These are phyloP conservation scores for Phalacrocorax brasilianus DNA, from an alignment of 2,113 vertebrate species.

Conservation along the genomic window DNA sequence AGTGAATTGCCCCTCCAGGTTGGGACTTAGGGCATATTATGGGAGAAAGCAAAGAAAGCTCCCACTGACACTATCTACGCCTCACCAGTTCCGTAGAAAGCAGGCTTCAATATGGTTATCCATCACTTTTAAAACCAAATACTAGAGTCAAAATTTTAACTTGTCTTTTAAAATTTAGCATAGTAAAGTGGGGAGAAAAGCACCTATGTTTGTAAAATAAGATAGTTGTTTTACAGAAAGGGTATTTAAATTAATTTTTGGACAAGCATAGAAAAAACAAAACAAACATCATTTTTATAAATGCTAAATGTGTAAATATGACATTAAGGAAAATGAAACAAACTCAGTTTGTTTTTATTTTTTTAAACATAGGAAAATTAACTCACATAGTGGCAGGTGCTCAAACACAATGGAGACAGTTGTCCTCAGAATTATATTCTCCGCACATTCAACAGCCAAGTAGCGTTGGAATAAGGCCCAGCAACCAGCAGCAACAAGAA, in stretches of 20 bases:
- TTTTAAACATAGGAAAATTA: not conserved
- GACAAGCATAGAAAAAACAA: not conserved
- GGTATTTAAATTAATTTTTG: not conserved
- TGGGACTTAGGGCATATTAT: not conserved
- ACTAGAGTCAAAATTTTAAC: not conserved
- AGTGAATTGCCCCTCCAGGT: slow-evolving; percentile 16
- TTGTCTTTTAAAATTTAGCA: not conserved
- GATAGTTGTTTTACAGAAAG: not conserved
- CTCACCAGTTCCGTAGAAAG: not conserved
- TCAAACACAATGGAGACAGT: not conserved
- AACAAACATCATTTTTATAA: not conserved
- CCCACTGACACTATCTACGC: not conserved
- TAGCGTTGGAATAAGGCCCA: accelerated
- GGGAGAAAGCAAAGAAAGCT: not conserved
- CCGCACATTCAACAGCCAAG: not conserved
- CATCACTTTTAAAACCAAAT: not conserved
- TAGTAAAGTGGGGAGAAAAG: not conserved
- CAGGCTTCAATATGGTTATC: not conserved
- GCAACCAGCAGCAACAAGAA: not conserved
- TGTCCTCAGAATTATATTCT: not conserved
- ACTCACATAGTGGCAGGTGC: not conserved
- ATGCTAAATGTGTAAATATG: not conserved
- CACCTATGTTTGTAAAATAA: not conserved
- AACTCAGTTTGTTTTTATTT: not conserved
- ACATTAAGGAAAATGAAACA: not conserved